Base-by-base conservation (phyloP, 2,888 invertebrate species). In the Euplexia lucipara region DNA sequence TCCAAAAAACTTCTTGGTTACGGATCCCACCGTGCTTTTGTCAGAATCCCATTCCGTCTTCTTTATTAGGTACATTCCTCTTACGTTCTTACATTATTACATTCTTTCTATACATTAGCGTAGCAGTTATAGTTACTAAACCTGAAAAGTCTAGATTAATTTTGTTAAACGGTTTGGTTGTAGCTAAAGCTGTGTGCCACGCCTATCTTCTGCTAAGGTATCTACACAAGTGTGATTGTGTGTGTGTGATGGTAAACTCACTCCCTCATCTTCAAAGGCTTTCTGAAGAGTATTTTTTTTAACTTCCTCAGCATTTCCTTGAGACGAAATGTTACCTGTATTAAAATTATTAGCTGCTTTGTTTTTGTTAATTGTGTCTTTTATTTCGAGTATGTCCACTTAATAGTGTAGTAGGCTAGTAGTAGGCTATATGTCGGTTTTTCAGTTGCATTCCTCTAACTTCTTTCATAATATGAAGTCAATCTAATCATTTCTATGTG, bases 151-250 rank as follows among this genome's bases (percentile, higher is more conserved):
- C 20, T n/a, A 42, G 34, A n/a, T 35, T 44, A 10, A 34, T 58
- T 20, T 48, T 20, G 16, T 70, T 56, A 45, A 42, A 56, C 32
- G 62, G 60, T 78, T 70, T 75, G 44, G 70, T 69, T 70, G 75
- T 89, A 93, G 92, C 83, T 93, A 86, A 82, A 90, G 77, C 89
- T 84, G 84, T 88, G 89, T 90, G 88, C 79, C 75, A 83, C 92
- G 72, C 87, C 92, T 54, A 62, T 86, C 85, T 84, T 83, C 82
- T 81, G 75, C 60, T 90, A 87, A 91, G 91, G 90, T 91, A 26
- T 5, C 26, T 26, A 90, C 77, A 72, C 57, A 32, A 73, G 60
- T 69, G 61, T 74, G 59, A 57, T 63, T 79, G 78, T 73, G 51
- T 67, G 61, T 73, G 78, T 79, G 52, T 66, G 54, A 72, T 16